Percentiles rank a stretch among this genome's conserved stretches.
Evolutionary conservation across 2,113 vertebrate species (phyloP).

Genomic region (Passer montanus): DNA sequence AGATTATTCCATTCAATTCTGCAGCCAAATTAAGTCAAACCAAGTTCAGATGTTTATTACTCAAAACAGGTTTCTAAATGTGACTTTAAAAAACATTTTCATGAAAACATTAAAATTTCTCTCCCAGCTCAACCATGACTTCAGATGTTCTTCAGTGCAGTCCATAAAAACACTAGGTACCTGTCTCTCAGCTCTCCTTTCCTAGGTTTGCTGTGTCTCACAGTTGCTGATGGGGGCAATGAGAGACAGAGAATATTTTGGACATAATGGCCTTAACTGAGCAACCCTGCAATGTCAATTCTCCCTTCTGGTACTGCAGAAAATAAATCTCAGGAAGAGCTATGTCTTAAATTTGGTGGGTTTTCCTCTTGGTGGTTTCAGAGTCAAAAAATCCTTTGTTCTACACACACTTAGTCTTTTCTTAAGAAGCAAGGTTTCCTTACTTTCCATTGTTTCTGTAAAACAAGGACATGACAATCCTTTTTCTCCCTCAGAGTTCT

Average conservation of each 20-base stretch:
- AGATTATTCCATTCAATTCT: background rate
- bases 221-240: background rate
- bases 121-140: background rate
- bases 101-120: background rate
- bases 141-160: background rate
- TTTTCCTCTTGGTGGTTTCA: background rate
- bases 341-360: background rate
- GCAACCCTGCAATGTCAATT: fast-evolving
- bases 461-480: background rate
- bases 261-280: background rate
- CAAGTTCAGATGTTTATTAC: background rate
- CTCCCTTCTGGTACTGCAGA: background rate
- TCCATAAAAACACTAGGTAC: background rate
- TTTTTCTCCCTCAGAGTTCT: background rate
- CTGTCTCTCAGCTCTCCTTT: background rate
- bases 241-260: background rate
- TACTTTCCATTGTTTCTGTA: background rate
- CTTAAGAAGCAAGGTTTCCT: background rate
- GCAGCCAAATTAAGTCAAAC: slow-evolving; percentile 7
- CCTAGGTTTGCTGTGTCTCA: background rate
- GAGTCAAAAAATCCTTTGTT: background rate
- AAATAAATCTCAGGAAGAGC: background rate
- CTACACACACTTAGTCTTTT: background rate
- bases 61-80: background rate
- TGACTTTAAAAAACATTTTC: background rate